Percentiles rank a stretch among this genome's conserved stretches.
These are phyloP conservation scores for Pseudochirops corinnae DNA, from an alignment of 2,797 vertebrate genomes.

Conservation along the genomic window DNA sequence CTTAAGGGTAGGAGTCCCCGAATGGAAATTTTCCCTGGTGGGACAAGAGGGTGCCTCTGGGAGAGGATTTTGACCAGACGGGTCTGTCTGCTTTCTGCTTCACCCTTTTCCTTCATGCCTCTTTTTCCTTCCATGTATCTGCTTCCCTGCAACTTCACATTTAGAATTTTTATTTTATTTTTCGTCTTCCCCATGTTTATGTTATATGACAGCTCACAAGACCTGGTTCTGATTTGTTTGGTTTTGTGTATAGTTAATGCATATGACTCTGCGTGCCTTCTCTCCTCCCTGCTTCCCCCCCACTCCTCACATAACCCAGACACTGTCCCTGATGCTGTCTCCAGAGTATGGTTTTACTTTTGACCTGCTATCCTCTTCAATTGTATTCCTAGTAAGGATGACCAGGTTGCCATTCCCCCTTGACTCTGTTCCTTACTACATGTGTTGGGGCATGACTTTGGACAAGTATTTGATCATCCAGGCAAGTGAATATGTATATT, in stretches of 20 bases:
- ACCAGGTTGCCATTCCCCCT: too few species aligned
- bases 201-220: too few species aligned
- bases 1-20: background rate
- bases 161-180: conserved; percentile 60
- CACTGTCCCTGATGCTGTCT: conserved; percentile 54
- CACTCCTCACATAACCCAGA: conserved; percentile 34
- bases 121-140: conserved; percentile 63
- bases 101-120: conserved; percentile 70
- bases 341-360: conserved; percentile 60
- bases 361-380: conserved; percentile 42
- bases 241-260: too few species aligned
- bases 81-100: conserved; percentile 60
- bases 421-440: too few species aligned
- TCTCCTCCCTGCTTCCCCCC: background rate
- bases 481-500: too few species aligned
- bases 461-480: too few species aligned
- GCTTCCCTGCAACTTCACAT: conserved; percentile 58
- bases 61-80: too few species aligned
- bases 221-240: too few species aligned
- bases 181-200: conserved; percentile 43
- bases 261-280: background rate
- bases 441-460: too few species aligned
- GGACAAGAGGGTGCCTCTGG: conserved; percentile 37
- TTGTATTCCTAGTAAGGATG: too few species aligned
- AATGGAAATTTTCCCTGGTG: conserved; percentile 36